Percentiles rank a stretch among this genome's conserved stretches.
Evolutionary conservation across 2,888 invertebrate species (phyloP).

Genomic region (Anodontia alba): DNA sequence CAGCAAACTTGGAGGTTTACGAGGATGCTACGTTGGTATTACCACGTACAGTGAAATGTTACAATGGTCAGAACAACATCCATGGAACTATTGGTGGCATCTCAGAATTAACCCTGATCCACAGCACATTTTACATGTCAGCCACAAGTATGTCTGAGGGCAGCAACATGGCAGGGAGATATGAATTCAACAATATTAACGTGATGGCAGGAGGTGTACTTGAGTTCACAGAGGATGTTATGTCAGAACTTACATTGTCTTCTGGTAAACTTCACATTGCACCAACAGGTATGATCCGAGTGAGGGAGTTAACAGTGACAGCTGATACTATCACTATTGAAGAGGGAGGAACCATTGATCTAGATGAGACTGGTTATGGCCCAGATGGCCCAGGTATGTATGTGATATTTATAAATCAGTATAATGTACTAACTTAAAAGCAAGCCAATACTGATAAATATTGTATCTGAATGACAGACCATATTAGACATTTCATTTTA

Average conservation of each 20-base stretch:
- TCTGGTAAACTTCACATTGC: conserved; percentile 43
- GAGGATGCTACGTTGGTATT: conserved; percentile 52
- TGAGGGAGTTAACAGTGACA: conserved; percentile 35
- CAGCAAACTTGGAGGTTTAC: conserved; percentile 63
- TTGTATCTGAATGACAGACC: no score
- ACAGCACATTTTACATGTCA: conserved; percentile 46
- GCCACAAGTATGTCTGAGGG: conserved; percentile 45
- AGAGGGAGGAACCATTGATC: conserved; percentile 61
- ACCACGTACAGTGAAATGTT: conserved; percentile 60
- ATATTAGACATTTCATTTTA: no score
- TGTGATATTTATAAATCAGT: no score
- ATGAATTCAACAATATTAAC: conserved; percentile 42
- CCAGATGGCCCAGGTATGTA: conserved; percentile 61
- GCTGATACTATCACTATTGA: conserved; percentile 48
- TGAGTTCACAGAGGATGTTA: conserved; percentile 40
- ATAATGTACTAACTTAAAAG: no score
- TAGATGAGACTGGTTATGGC: conserved; percentile 43
- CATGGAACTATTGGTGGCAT: conserved; percentile 67
- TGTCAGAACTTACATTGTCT: conserved; percentile 28
- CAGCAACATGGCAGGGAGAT: conserved; percentile 22
- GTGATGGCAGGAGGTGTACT: conserved; percentile 48
- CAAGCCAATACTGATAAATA: no score
- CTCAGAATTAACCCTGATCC: conserved; percentile 57
- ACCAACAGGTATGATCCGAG: conserved; percentile 52
- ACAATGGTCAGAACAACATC: conserved; percentile 56